Evolutionary conservation across 2,888 invertebrate genomes (phyloP).

Genomic region (Coelogynopora nodosa): DNA sequence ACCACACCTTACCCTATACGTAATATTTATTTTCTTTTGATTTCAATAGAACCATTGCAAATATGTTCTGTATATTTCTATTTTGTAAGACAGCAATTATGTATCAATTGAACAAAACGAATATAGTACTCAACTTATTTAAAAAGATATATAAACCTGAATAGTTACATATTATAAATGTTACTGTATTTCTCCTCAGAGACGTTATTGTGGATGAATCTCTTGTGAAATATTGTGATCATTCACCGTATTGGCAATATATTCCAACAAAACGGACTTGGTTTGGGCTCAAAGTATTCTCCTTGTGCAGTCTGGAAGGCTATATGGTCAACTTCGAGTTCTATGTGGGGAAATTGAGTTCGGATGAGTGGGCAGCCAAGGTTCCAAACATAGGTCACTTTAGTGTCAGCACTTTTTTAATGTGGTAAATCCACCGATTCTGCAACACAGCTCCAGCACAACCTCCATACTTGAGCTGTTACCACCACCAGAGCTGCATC

Average conservation of each 20-base stretch:
- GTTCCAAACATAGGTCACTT: too few species aligned
- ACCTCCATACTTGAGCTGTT: not conserved
- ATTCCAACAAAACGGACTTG: not conserved
- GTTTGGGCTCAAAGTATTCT: not conserved
- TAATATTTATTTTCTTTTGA: too few species aligned
- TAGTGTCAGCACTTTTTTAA: too few species aligned
- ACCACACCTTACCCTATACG: too few species aligned
- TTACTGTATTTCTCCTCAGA: not conserved
- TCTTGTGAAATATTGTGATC: not conserved
- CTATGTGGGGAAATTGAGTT: not conserved
- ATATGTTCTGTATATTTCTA: too few species aligned
- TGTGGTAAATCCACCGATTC: not conserved
- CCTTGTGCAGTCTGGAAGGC: not conserved
- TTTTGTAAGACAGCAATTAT: too few species aligned
- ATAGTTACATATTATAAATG: too few species aligned
- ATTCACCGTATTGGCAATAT: not conserved
- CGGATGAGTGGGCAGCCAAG: conserved; percentile 4
- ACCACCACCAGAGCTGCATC: not conserved
- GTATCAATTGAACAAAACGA: too few species aligned
- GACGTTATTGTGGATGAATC: not conserved
- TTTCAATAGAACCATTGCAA: too few species aligned
- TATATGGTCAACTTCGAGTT: not conserved
- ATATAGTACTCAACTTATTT: too few species aligned
- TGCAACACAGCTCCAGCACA: not conserved
- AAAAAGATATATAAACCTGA: too few species aligned